phyloP scores from a whole-genome alignment of 2,797 vertebrate genomes.

The Pygocentrus nattereri region DNA sequence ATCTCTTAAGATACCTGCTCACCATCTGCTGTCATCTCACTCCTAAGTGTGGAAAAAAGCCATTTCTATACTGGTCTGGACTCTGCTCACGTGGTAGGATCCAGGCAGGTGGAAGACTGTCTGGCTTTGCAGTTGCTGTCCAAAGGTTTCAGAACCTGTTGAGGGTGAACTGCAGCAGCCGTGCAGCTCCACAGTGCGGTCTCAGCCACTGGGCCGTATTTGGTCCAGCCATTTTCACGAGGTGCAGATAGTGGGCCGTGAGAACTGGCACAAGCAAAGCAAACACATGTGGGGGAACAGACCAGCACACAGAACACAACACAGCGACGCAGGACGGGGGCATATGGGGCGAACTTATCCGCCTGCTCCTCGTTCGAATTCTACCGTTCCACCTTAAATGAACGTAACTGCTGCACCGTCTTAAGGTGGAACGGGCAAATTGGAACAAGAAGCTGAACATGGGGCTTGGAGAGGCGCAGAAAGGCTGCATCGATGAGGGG shows the following conservation, averaged over 20 bases:
- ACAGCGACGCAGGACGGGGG: too few species aligned
- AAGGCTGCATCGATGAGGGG: neutral
- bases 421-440: too few species aligned
- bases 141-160: constrained; percentile 1
- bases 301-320: too few species aligned
- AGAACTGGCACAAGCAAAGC: neutral
- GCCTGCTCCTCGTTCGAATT: too few species aligned
- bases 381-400: too few species aligned
- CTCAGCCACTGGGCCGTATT: neutral
- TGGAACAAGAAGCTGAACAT: too few species aligned
- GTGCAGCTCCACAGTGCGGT: neutral
- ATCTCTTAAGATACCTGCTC: neutral
- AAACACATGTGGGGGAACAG: too few species aligned
- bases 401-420: too few species aligned
- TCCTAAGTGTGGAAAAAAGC: neutral
- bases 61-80: neutral
- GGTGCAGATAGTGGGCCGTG: too few species aligned
- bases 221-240: too few species aligned
- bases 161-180: neutral
- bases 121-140: neutral
- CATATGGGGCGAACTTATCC: too few species aligned
- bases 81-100: neutral
- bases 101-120: neutral
- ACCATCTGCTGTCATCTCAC: constrained; percentile 1
- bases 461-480: too few species aligned